Evolutionary conservation across 2,113 vertebrate genomes (phyloP).

Genomic region (Gallinago paraguaiae): DNA sequence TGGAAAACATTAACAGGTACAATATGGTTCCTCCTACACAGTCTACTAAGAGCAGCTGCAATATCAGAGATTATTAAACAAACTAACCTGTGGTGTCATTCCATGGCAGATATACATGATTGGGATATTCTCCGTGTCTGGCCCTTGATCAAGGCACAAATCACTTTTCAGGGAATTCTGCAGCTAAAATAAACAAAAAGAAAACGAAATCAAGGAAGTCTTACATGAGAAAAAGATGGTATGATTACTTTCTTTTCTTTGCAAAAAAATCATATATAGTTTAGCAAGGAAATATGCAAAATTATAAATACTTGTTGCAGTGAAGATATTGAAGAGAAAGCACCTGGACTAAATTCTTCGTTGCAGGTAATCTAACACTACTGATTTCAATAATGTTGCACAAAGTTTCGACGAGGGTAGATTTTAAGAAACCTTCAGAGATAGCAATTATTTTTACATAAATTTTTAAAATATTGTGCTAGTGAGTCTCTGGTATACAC

Average conservation of each 20-base stretch:
- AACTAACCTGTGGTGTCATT: slow-evolving; percentile 94
- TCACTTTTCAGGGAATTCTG: slow-evolving; percentile 95
- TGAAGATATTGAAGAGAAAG: neutral
- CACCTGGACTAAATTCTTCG: neutral
- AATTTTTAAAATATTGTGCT: neutral
- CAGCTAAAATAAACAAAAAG: slow-evolving; percentile 77
- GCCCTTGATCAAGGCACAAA: slow-evolving; percentile 96
- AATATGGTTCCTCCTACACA: neutral
- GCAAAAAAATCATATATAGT: neutral
- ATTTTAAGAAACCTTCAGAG: neutral
- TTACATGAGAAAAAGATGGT: neutral
- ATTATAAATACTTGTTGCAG: neutral
- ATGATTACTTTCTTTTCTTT: neutral
- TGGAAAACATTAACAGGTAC: neutral
- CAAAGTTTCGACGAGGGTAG: neutral
- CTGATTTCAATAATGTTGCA: neutral
- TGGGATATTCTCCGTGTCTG: slow-evolving; percentile 93
- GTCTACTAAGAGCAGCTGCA: neutral
- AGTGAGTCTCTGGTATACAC: neutral
- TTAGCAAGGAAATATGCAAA: neutral
- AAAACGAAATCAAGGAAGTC: slow-evolving; percentile 18
- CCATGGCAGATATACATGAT: slow-evolving; percentile 98
- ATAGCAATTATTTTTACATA: neutral
- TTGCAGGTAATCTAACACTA: neutral
- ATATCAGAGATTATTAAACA: neutral